Evolutionary conservation across 37 sponge, comb jelly and placozoan species (phyloP).

Genomic region (Bolinopsis microptera): DNA sequence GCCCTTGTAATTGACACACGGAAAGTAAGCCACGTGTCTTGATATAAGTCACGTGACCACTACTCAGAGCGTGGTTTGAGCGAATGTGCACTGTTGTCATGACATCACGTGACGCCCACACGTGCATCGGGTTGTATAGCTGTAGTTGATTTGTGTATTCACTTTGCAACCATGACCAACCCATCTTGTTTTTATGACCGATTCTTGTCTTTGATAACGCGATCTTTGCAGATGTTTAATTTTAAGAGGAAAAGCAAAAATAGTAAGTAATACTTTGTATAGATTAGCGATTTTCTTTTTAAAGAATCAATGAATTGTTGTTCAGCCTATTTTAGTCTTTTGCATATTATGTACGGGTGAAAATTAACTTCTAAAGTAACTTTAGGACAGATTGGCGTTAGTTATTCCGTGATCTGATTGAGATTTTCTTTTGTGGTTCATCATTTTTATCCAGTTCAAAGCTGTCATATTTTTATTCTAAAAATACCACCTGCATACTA

Average conservation of each 20-base stretch:
- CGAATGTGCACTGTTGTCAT: constrained; percentile 2
- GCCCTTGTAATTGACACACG: background rate
- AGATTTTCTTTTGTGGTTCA: too few species aligned
- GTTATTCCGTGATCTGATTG: too few species aligned
- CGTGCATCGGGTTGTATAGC: background rate
- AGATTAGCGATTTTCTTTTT: too few species aligned
- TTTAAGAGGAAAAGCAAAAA: background rate
- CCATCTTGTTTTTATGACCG: constrained; percentile 46
- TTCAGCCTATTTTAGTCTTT: too few species aligned
- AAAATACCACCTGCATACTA: too few species aligned
- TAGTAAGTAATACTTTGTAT: background rate
- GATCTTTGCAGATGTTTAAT: background rate
- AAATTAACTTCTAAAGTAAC: too few species aligned
- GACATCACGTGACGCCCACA: constrained; percentile 15
- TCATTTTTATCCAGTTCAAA: too few species aligned
- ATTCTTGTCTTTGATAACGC: background rate
- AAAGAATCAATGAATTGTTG: too few species aligned
- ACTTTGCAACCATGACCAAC: constrained; percentile 20
- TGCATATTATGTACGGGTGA: too few species aligned
- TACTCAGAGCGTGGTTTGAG: background rate
- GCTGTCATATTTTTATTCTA: too few species aligned
- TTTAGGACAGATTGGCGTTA: too few species aligned
- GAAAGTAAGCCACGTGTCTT: background rate
- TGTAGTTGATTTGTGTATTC: background rate
- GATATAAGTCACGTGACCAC: background rate